Evolutionary conservation across 2,797 vertebrate genomes (phyloP).

Genomic region (Argya squamiceps): DNA sequence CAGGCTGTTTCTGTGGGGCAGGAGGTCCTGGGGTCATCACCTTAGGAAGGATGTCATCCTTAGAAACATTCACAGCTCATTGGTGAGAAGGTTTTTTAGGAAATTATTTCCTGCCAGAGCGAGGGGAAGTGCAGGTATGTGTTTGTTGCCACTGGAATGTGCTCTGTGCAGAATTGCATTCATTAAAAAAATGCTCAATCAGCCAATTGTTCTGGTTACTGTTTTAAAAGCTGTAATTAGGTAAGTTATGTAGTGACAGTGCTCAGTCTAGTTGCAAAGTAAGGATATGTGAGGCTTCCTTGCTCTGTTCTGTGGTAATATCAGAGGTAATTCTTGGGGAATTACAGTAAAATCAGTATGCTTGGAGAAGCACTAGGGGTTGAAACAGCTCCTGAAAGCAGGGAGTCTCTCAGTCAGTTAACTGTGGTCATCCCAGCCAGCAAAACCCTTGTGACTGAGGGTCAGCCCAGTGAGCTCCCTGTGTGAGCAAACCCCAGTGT

Average conservation of each 20-base stretch:
- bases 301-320: not conserved
- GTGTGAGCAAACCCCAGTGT: not conserved
- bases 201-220: conserved; percentile 17
- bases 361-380: not conserved
- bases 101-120: accelerated
- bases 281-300: not conserved
- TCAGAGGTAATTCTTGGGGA: not conserved
- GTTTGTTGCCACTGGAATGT: not conserved
- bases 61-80: not conserved
- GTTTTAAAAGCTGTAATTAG: conserved; percentile 19
- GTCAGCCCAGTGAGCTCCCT: not conserved
- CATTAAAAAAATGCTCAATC: conserved; percentile 11
- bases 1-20: not conserved
- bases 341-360: not conserved
- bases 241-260: not conserved
- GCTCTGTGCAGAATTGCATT: not conserved
- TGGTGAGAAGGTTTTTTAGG: not conserved
- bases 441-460: not conserved
- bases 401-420: not conserved
- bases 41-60: not conserved
- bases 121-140: not conserved
- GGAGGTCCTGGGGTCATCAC: not conserved
- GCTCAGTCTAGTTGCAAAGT: not conserved
- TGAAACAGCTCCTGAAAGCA: not conserved
- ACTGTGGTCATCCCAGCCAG: not conserved